These are phyloP conservation scores for Scaptodrosophila lebanonensis DNA, from an alignment of 1,140 invertebrate species.

Conservation along the genomic window DNA sequence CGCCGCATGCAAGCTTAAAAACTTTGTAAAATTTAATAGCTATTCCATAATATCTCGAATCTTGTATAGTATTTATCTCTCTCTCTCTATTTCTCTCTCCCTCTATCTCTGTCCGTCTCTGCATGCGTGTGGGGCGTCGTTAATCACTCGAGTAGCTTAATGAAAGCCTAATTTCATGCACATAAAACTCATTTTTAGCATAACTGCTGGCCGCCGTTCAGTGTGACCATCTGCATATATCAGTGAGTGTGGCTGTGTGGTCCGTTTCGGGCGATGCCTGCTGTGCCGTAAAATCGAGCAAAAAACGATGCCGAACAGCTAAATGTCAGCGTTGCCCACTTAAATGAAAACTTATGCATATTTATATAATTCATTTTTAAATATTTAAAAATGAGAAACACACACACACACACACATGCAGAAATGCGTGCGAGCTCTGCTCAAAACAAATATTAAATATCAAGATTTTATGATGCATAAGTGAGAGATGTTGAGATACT, in stretches of 20 bases:
- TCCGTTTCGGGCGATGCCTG: conserved; percentile 10
- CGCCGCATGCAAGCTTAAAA: too few species aligned
- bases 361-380: conserved; percentile 71
- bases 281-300: conserved; percentile 12
- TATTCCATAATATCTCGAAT: too few species aligned
- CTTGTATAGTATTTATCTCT: too few species aligned
- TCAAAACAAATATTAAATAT: conserved; percentile 69
- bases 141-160: conserved; percentile 26
- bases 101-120: too few species aligned
- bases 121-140: too few species aligned
- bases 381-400: conserved; percentile 49
- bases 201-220: conserved; percentile 18
- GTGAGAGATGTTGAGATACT: conserved; percentile 15
- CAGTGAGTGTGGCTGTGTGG: too few species aligned
- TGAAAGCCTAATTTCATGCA: conserved; percentile 54
- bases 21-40: too few species aligned
- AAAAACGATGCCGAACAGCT: conserved; percentile 28
- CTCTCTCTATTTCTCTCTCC: too few species aligned
- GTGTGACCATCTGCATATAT: too few species aligned
- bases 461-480: conserved; percentile 67
- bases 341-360: conserved; percentile 66
- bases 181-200: conserved; percentile 50
- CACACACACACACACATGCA: background rate
- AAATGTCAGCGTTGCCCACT: conserved; percentile 66
- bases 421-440: too few species aligned